phyloP scores from a whole-genome alignment of 2,888 invertebrate species.

The Heliconius hortense region DNA sequence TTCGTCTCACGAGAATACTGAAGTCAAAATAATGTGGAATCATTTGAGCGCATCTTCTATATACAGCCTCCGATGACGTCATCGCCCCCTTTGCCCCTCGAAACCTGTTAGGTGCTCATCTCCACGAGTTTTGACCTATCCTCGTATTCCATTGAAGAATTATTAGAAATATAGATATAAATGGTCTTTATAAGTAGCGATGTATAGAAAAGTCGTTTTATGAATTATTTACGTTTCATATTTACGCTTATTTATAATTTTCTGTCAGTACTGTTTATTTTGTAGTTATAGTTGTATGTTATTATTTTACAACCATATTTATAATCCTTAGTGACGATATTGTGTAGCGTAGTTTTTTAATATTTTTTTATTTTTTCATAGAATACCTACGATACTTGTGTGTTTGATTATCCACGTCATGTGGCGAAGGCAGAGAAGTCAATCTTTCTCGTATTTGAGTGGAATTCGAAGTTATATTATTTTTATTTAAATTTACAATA shows the following conservation, averaged over 20 bases:
- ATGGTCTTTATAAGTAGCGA: constrained; percentile 1
- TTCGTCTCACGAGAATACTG: constrained; percentile 59
- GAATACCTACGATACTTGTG: background rate
- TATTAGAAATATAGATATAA: constrained; percentile 19
- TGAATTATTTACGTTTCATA: background rate
- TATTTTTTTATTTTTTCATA: background rate
- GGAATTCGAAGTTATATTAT: background rate
- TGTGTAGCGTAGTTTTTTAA: background rate
- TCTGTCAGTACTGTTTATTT: constrained; percentile 24
- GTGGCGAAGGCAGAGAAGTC: background rate
- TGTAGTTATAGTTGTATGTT: background rate
- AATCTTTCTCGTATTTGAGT: background rate
- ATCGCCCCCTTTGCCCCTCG: constrained; percentile 48
- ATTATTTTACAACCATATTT: background rate
- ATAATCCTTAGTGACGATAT: background rate
- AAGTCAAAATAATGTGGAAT: constrained; percentile 59
- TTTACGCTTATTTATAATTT: constrained; percentile 21
- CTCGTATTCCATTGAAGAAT: constrained; percentile 19
- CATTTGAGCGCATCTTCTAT: constrained; percentile 69
- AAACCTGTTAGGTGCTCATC: constrained; percentile 67
- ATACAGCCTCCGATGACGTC: constrained; percentile 78
- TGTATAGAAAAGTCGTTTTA: background rate
- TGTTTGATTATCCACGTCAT: background rate
- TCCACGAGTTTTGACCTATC: constrained; percentile 53
- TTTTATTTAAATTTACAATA: background rate